Conservation (phyloP, 2,113 vertebrate species). For the Thamnaconus septentrionalis region DNA sequence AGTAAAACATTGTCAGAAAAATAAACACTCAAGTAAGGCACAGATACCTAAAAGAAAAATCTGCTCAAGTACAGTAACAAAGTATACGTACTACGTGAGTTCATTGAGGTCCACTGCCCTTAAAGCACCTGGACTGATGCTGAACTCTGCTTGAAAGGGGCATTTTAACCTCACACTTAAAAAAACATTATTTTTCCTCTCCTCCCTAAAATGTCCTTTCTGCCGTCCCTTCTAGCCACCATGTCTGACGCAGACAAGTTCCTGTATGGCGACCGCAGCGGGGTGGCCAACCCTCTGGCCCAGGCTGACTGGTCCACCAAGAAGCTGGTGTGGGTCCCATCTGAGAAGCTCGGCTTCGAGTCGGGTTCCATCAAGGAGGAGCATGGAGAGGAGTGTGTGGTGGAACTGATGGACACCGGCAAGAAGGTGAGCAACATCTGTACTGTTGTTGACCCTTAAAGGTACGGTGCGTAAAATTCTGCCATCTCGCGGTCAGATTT, state of each 20-base stretch:
- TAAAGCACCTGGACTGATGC: no score
- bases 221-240: conserved; percentile 45
- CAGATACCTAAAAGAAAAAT: no score
- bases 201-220: background rate
- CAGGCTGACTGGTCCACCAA: conserved; percentile 82
- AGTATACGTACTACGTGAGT: no score
- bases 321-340: conserved; percentile 81
- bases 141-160: no score
- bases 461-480: no score
- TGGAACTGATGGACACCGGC: conserved; percentile 78
- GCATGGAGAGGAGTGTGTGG: conserved; percentile 74
- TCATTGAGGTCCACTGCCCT: no score
- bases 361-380: conserved; percentile 77
- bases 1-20: no score
- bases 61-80: no score
- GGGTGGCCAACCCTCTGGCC: conserved; percentile 66
- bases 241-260: conserved; percentile 79
- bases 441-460: background rate
- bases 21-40: no score
- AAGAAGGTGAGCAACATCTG: conserved; percentile 58
- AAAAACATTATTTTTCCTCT: background rate
- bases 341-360: conserved; percentile 79
- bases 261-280: conserved; percentile 75
- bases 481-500: no score
- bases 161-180: no score